phyloP scores from a whole-genome alignment of 2,888 invertebrate species.

The Orthosia incerta region DNA sequence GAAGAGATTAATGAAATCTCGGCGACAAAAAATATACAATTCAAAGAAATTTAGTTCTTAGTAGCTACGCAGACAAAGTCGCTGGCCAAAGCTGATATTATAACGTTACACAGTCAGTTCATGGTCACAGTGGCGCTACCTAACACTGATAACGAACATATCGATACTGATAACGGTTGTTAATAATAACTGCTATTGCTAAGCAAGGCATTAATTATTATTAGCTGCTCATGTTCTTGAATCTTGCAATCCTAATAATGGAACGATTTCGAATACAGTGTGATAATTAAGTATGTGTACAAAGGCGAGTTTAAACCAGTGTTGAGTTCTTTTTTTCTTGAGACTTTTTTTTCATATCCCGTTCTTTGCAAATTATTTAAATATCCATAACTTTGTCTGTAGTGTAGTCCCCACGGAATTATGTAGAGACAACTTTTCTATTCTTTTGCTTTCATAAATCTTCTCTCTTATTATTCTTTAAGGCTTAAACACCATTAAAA shows the following conservation, averaged over 20 bases:
- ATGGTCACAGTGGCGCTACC: slow-evolving; percentile 57
- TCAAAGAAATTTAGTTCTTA: no score
- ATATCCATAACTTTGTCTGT: no score
- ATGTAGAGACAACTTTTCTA: no score
- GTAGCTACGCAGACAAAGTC: no score
- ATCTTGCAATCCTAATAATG: slow-evolving; percentile 4
- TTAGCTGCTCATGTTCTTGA: neutral
- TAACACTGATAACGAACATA: slow-evolving; percentile 53
- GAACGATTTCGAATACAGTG: neutral
- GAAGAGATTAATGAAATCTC: no score
- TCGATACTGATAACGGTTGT: slow-evolving; percentile 45
- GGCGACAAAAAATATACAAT: no score
- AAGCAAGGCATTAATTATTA: slow-evolving; percentile 14
- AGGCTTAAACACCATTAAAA: no score
- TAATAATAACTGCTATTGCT: slow-evolving; percentile 46
- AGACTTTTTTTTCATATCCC: neutral
- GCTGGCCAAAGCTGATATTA: neutral
- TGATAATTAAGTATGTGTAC: no score
- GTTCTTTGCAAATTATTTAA: neutral
- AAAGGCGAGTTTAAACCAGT: no score
- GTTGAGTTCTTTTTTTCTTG: neutral
- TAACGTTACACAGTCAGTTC: slow-evolving; percentile 49
- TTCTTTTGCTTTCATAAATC: no score
- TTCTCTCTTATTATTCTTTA: no score
- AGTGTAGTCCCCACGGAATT: no score